These are phyloP conservation scores for Phodopus roborovskii DNA, from an alignment of 2,113 vertebrate genomes.

Conservation along the genomic window DNA sequence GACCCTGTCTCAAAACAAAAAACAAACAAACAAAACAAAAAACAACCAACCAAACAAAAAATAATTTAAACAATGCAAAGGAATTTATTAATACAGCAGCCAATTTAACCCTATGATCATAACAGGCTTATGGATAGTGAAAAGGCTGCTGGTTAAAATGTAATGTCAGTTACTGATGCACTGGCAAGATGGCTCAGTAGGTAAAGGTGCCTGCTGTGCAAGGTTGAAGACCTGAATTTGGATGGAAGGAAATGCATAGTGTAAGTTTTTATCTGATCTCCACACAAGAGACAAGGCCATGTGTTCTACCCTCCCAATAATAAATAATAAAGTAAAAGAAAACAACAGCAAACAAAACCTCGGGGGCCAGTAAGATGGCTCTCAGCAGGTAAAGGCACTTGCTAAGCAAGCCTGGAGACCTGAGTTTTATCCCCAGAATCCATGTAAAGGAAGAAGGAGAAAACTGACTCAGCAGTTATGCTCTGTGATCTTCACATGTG, in stretches of 20 bases:
- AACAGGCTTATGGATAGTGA: slow-evolving; percentile 17
- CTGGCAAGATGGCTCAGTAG: neutral
- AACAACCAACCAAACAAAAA: neutral
- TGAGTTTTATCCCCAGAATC: neutral
- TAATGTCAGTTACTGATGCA: neutral
- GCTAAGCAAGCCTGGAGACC: neutral
- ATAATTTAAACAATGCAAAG: neutral
- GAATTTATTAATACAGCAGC: slow-evolving; percentile 10
- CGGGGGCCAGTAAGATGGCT: neutral
- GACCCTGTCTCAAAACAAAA: neutral
- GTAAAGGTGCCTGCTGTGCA: neutral
- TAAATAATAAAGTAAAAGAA: neutral
- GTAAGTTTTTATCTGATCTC: neutral
- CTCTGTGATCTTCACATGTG: neutral
- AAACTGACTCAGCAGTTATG: neutral
- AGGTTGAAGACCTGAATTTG: neutral
- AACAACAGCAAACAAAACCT: neutral
- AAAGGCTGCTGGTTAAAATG: slow-evolving; percentile 36
- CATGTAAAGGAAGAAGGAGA: neutral
- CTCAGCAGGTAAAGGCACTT: neutral
- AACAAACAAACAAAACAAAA: neutral
- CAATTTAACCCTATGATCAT: slow-evolving; percentile 10
- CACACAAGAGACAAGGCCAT: neutral
- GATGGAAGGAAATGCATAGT: neutral
- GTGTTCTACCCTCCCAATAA: neutral